A percentile compares a stretch with the other conserved stretches of the same genome.
phyloP scores from a whole-genome alignment of 2,888 invertebrate species.

The Eupithecia vulgata region DNA sequence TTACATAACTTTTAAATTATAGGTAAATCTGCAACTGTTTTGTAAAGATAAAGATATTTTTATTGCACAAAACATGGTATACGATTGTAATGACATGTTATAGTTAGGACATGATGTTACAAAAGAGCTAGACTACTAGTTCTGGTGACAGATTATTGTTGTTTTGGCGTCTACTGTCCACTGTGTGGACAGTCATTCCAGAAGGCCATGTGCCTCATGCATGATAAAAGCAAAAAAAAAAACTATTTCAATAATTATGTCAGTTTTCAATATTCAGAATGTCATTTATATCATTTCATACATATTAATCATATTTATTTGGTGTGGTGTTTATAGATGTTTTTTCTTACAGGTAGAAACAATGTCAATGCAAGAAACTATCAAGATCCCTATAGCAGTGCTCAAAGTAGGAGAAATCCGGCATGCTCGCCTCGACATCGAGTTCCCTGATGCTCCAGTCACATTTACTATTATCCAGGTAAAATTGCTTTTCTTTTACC shows the following conservation, averaged over 20 bases:
- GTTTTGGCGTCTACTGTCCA: no score
- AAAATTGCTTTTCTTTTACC: constrained; percentile 8
- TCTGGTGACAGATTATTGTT: no score
- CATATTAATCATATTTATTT: neutral
- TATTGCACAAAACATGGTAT: no score
- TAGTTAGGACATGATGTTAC: neutral
- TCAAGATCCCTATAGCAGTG: constrained; percentile 93
- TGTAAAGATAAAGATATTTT: no score
- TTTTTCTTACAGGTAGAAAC: constrained; percentile 85
- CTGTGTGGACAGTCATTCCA: no score
- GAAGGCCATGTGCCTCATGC: no score
- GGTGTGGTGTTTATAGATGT: neutral
- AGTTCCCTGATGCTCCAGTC: constrained; percentile 94
- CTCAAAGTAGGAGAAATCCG: constrained; percentile 91
- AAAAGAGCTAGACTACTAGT: no score
- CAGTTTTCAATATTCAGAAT: neutral
- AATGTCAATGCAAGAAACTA: constrained; percentile 90
- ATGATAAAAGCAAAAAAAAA: no score
- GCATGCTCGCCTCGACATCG: constrained; percentile 91
- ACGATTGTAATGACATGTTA: no score
- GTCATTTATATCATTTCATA: neutral
- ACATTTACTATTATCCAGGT: constrained; percentile 91
- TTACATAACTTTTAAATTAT: neutral
- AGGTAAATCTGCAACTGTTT: neutral
- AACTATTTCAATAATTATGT: no score